These are phyloP conservation scores for Drosophila flavopinicola DNA, from an alignment of 2,888 invertebrate species.

Conservation along the genomic window DNA sequence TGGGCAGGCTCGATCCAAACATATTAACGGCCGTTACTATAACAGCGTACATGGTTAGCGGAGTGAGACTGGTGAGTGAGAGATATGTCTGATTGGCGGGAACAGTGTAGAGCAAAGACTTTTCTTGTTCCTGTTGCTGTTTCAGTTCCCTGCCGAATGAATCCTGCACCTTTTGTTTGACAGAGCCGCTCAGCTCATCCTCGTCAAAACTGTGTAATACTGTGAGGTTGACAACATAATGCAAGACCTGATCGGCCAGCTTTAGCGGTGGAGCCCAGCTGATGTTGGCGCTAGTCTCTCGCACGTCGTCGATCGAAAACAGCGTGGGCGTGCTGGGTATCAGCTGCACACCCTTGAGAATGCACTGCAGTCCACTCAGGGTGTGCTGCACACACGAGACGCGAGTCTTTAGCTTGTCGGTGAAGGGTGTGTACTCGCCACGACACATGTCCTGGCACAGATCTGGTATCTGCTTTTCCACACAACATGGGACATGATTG, in stretches of 20 bases:
- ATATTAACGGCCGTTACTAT: slow-evolving; percentile 90
- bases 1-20: slow-evolving; percentile 91
- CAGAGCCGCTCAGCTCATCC: slow-evolving; percentile 73
- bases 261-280: slow-evolving; percentile 89
- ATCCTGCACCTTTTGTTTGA: slow-evolving; percentile 24
- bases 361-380: slow-evolving; percentile 92
- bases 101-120: slow-evolving; percentile 82
- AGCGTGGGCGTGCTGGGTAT: slow-evolving; percentile 90
- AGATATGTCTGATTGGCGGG: slow-evolving; percentile 86
- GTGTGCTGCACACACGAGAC: slow-evolving; percentile 93
- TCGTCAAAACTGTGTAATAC: slow-evolving; percentile 89
- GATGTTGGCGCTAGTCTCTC: slow-evolving; percentile 89
- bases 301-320: slow-evolving; percentile 89
- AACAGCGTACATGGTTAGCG: slow-evolving; percentile 93
- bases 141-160: slow-evolving; percentile 72
- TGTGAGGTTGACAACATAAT: slow-evolving; percentile 90
- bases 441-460: slow-evolving; percentile 94
- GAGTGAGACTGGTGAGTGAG: slow-evolving; percentile 87
- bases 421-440: slow-evolving; percentile 93
- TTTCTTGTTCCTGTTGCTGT: slow-evolving; percentile 81
- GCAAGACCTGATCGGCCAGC: slow-evolving; percentile 87
- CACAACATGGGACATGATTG: slow-evolving; percentile 94
- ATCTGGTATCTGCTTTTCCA: slow-evolving; percentile 91
- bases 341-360: slow-evolving; percentile 89
- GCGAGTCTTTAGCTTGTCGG: slow-evolving; percentile 92